Evolutionary conservation across 2,113 vertebrate species (phyloP).

Genomic region (Willisornis vidua): DNA sequence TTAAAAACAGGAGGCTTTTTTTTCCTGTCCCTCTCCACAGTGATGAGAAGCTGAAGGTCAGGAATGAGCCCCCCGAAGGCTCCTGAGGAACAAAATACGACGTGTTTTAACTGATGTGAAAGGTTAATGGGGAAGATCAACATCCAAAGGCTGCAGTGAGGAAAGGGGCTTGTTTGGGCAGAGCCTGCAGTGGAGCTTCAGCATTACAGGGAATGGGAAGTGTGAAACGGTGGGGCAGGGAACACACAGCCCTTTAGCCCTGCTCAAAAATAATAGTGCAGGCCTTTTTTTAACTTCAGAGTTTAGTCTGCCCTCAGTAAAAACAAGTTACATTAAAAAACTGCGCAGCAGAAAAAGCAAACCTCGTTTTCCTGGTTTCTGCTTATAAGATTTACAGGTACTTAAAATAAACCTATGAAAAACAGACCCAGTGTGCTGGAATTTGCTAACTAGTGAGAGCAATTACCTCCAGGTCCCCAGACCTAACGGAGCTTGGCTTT

Average conservation of each 20-base stretch:
- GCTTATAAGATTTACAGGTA: conserved; percentile 76
- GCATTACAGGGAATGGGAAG: conserved; percentile 23
- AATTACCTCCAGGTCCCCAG: conserved; percentile 66
- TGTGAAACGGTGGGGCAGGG: conserved; percentile 41
- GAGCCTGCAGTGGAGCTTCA: neutral
- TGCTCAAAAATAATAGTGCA: conserved; percentile 58
- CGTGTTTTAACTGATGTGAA: neutral
- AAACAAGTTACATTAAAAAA: conserved; percentile 58
- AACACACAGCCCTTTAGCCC: conserved; percentile 13
- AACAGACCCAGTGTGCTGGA: conserved; percentile 66
- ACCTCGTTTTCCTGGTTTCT: conserved; percentile 65
- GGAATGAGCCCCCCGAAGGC: conserved; percentile 40
- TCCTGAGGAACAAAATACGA: neutral
- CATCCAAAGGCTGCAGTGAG: conserved; percentile 3
- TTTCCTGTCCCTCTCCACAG: neutral
- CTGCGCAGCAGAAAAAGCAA: conserved; percentile 61
- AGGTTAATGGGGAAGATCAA: conserved; percentile 26
- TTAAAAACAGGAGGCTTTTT: conserved; percentile 3
- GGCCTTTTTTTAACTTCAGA: conserved; percentile 12
- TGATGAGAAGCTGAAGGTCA: conserved; percentile 46
- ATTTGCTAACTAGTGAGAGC: conserved; percentile 72
- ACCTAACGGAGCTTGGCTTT: conserved; percentile 64
- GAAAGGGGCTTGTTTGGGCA: conserved; percentile 29
- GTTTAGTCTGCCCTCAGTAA: conserved; percentile 66
- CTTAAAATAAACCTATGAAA: conserved; percentile 78